phyloP scores from a whole-genome alignment of 2,888 invertebrate genomes.

The Kryphioiulus occultus region DNA sequence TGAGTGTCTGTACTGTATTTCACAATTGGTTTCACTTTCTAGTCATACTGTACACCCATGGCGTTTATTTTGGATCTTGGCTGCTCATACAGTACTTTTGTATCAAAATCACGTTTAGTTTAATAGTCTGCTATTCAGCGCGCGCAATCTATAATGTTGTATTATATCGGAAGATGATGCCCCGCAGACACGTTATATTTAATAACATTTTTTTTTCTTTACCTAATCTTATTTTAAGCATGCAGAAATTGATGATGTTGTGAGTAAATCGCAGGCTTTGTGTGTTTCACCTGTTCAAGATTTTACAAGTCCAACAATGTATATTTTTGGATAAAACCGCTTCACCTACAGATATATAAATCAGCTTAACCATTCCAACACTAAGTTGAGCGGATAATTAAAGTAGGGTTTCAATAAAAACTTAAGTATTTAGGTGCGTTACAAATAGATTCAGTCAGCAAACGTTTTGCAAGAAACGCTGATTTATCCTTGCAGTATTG shows the following conservation, averaged over 20 bases:
- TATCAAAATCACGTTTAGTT: background rate
- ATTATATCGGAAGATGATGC: slow-evolving; percentile 11
- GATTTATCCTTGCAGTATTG: too few species aligned
- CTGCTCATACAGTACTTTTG: background rate
- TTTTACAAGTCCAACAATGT: background rate
- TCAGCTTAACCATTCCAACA: too few species aligned
- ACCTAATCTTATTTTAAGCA: background rate
- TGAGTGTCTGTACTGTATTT: background rate
- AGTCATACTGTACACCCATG: background rate
- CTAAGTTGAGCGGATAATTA: too few species aligned
- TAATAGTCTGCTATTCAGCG: background rate
- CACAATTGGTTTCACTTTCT: background rate
- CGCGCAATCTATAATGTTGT: background rate
- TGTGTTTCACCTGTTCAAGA: background rate
- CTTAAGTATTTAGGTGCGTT: too few species aligned
- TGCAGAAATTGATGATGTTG: background rate
- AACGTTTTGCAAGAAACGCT: too few species aligned
- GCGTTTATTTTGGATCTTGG: background rate
- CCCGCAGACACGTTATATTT: background rate
- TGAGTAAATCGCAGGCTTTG: background rate
- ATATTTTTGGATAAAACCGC: too few species aligned
- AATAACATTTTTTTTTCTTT: background rate
- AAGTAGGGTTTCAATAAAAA: too few species aligned
- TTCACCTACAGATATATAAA: too few species aligned
- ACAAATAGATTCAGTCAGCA: too few species aligned